Percentiles rank a stretch among this genome's conserved stretches.
phyloP scores from a whole-genome alignment of 2,113 vertebrate genomes.

The Pangasianodon gigas region DNA sequence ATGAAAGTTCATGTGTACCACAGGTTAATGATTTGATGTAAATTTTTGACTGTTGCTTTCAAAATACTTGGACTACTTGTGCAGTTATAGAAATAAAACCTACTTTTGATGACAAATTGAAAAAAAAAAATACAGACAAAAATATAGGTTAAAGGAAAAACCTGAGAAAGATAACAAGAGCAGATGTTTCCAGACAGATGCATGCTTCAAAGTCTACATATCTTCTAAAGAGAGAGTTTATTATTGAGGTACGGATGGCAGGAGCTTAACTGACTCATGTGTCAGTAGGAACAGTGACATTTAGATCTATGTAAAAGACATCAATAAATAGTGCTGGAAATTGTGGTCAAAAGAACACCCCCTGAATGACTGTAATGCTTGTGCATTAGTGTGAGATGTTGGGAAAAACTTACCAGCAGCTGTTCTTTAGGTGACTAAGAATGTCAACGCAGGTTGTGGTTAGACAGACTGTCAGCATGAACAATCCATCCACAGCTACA shows the following conservation, averaged over 20 bases:
- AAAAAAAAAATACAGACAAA: neutral
- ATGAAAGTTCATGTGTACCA: neutral
- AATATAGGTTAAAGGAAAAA: neutral
- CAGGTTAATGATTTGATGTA: neutral
- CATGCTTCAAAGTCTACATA: neutral
- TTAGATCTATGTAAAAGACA: neutral
- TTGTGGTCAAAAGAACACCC: neutral
- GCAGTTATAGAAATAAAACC: neutral
- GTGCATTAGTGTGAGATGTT: neutral
- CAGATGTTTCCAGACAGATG: neutral
- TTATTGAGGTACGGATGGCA: neutral
- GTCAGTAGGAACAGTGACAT: neutral
- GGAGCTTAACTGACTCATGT: neutral
- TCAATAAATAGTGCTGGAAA: neutral
- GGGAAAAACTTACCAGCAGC: neutral
- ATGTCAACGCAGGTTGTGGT: neutral
- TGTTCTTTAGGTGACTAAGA: neutral
- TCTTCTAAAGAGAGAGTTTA: neutral
- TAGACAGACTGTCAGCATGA: conserved; percentile 1
- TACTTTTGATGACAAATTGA: neutral
- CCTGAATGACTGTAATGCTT: neutral
- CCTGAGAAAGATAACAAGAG: neutral
- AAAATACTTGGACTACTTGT: neutral
- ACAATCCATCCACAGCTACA: neutral
- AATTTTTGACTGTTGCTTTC: neutral